Evolutionary conservation across 2,888 invertebrate genomes (phyloP).

Genomic region (Lordiphosa fenestrarum): DNA sequence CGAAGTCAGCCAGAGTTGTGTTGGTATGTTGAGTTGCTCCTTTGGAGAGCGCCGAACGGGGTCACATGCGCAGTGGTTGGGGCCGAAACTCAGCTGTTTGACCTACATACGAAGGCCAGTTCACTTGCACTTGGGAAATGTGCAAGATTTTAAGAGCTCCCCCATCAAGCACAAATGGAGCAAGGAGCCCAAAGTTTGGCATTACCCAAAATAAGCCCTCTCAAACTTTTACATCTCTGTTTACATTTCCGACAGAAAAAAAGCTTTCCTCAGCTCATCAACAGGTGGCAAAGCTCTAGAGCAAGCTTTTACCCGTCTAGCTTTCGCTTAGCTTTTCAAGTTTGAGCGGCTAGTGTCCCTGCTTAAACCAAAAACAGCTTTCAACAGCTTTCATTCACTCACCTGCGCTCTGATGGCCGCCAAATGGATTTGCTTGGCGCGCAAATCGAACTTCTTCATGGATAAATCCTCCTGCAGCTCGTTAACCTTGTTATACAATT

Average conservation of each 20-base stretch:
- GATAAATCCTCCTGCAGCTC: constrained; percentile 97
- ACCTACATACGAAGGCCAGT: constrained; percentile 59
- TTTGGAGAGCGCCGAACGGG: neutral
- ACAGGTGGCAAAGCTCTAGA: constrained; percentile 19
- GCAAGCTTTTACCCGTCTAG: constrained; percentile 23
- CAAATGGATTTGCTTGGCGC: constrained; percentile 94
- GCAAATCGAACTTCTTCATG: constrained; percentile 94
- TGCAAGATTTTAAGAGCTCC: constrained; percentile 15
- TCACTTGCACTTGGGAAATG: constrained; percentile 40
- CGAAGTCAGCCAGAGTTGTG: constrained; percentile 48
- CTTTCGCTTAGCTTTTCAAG: constrained; percentile 4
- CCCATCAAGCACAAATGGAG: too few species aligned
- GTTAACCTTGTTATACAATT: constrained; percentile 94
- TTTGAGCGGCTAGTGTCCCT: constrained; percentile 5
- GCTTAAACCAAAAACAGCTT: constrained; percentile 8
- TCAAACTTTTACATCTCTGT: too few species aligned
- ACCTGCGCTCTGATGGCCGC: constrained; percentile 96
- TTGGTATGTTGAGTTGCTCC: too few species aligned
- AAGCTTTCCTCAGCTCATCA: constrained; percentile 6
- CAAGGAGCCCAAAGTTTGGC: too few species aligned
- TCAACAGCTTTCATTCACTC: constrained; percentile 75
- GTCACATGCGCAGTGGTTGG: constrained; percentile 65
- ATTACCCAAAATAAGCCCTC: too few species aligned
- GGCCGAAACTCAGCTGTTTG: constrained; percentile 64
- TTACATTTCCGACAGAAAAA: too few species aligned